Evolutionary conservation across 2,797 vertebrate species (phyloP).

Genomic region (Periparus ater): DNA sequence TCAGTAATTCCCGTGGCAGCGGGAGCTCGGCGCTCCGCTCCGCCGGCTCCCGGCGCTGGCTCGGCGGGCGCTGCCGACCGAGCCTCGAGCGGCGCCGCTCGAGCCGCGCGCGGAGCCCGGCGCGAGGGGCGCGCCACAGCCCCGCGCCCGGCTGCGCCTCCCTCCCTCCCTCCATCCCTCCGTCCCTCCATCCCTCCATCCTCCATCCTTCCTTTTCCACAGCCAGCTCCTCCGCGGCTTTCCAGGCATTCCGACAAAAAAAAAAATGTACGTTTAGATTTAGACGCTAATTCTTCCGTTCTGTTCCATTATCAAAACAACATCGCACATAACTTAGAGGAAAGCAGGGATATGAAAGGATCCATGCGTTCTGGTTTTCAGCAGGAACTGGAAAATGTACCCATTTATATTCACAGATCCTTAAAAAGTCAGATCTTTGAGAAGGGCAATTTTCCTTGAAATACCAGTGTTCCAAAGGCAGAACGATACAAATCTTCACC

Average conservation of each 20-base stretch:
- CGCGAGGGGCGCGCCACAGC: neutral
- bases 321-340: neutral
- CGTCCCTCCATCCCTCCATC: neutral
- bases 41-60: neutral
- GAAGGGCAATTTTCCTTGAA: neutral
- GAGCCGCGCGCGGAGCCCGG: neutral
- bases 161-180: neutral
- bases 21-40: neutral
- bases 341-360: neutral
- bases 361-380: neutral
- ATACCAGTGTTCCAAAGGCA: neutral
- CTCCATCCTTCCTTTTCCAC: neutral
- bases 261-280: neutral
- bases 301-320: neutral
- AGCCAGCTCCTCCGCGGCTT: neutral
- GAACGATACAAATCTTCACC: neutral
- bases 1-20: neutral
- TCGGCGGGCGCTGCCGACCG: neutral
- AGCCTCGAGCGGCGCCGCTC: neutral
- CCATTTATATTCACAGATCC: neutral
- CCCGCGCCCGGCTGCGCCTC: neutral
- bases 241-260: neutral
- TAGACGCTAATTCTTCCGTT: neutral
- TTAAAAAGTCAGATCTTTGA: neutral
- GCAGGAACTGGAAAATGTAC: neutral